Base-by-base conservation (phyloP, 1,140 invertebrate genomes). In the Drosophila mayri region DNA sequence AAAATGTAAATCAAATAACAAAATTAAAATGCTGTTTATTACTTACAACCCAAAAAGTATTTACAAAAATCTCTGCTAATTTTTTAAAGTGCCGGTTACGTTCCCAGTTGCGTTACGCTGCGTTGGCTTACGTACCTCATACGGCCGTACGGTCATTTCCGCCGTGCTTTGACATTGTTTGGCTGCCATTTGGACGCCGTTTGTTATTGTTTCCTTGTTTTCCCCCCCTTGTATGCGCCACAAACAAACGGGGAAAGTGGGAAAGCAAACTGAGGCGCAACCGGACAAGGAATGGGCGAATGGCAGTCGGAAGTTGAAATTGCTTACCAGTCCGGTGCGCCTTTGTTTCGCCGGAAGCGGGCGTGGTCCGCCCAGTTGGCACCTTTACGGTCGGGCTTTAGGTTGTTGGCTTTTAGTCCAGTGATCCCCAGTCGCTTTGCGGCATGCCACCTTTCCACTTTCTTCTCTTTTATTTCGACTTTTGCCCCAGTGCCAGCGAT, bases 151-250 rank as follows among this genome's bases (percentile, higher is more conserved):
- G 71, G 58, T 47, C 66, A 77, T 81, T 85, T 86, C 78, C 73
- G 68, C 18, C 46, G 18, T 78, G 63, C 50, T 60, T 58, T 81
- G 73, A 85, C 77, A 86, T 73, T 85, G 77, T 81, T 86, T 85
- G 77, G 41, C 73, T 58, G 78, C 77, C 74, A 74, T 85, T 85
- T 81, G 82, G 52, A 40, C 58, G 61, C 38, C 74, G 25, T 70
- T 75, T 84, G 52, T 85, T 85, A 81, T 81, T 78, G 82, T 81
- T 66, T 64, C 55, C 46, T 47, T 28, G 46, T 25, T 47, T 9
- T n/a, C 14, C 35, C 43, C 43, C 22, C 35, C 38, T 25, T n/a
- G 20, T 11, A 46, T 37, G 55, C 40, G 61, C 11, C 38, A 20
- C 77, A 85, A 84, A 81, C 82, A 86, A 85, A 72, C 78, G 79